Conservation (phyloP, 1,140 invertebrate genomes). For the Prorops nasuta region DNA sequence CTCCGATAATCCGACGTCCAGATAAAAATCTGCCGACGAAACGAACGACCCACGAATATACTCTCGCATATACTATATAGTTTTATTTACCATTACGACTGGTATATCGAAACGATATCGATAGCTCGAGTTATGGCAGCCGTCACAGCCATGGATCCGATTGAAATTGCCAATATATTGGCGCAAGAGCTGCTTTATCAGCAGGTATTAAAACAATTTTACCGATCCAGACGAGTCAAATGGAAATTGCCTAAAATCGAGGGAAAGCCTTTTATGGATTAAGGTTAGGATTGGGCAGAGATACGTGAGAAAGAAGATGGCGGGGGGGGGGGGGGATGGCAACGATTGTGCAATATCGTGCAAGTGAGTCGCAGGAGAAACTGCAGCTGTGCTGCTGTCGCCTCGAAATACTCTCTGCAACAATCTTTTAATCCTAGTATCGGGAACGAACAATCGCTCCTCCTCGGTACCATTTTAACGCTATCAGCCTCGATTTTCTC, state of each 20-base stretch:
- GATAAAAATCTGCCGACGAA: constrained; percentile 36
- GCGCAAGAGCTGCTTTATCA: constrained; percentile 78
- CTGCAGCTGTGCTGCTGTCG: too few relatives aligned
- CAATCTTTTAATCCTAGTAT: not conserved
- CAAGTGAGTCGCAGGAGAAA: too few relatives aligned
- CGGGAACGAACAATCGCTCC: constrained; percentile 7
- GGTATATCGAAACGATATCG: constrained; percentile 31
- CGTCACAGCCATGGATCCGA: constrained; percentile 66
- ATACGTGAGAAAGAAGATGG: too few relatives aligned
- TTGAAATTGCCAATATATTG: constrained; percentile 76
- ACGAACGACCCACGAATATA: constrained; percentile 28
- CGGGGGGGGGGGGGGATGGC: too few relatives aligned
- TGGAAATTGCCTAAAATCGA: too few relatives aligned
- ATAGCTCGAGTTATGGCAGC: constrained; percentile 39
- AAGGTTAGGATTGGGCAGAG: too few relatives aligned
- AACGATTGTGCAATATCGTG: too few relatives aligned
- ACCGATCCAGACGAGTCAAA: too few relatives aligned
- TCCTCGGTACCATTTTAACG: constrained; percentile 16
- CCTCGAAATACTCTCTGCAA: too few relatives aligned
- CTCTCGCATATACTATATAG: not conserved
- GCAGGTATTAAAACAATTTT: constrained; percentile 68
- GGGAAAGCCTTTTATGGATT: too few relatives aligned
- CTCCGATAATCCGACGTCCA: constrained; percentile 34
- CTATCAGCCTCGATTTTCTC: constrained; percentile 15
- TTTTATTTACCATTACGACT: constrained; percentile 10